phyloP scores from a whole-genome alignment of 2,797 vertebrate genomes.

The Lindbergichthys nudifrons region DNA sequence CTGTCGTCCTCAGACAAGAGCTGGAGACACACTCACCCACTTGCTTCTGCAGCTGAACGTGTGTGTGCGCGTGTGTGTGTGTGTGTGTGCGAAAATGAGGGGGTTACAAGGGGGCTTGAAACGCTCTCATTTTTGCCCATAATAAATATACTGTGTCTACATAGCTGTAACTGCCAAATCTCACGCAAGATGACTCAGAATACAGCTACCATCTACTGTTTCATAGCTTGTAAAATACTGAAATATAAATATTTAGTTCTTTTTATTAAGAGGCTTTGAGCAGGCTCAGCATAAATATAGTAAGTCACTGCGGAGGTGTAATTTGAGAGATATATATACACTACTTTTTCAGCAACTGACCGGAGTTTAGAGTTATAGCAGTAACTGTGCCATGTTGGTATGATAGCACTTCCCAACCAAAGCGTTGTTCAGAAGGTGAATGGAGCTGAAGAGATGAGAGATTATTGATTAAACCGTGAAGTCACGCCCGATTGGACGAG shows the following conservation, averaged over 20 bases:
- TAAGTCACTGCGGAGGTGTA: conserved; percentile 86
- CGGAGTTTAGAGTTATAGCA: conserved; percentile 85
- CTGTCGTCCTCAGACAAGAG: conserved; percentile 72
- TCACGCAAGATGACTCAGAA: conserved; percentile 80
- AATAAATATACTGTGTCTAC: conserved; percentile 85
- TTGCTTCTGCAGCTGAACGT: conserved; percentile 72
- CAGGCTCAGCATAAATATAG: conserved; percentile 95
- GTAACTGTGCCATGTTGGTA: conserved; percentile 94
- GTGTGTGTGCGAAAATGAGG: background rate
- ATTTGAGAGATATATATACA: conserved; percentile 86
- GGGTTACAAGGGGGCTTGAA: conserved; percentile 53
- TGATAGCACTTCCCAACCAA: conserved; percentile 94
- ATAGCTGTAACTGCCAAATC: conserved; percentile 90
- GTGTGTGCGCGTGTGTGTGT: conserved; percentile 20
- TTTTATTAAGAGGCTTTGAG: conserved; percentile 92
- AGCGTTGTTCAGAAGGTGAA: conserved; percentile 89
- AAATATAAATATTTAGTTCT: conserved; percentile 87
- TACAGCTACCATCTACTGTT: conserved; percentile 87
- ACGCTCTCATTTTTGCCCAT: conserved; percentile 69
- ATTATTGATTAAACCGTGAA: conserved; percentile 65
- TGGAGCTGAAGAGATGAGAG: conserved; percentile 88
- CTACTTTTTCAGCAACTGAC: conserved; percentile 87
- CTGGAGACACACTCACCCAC: conserved; percentile 77
- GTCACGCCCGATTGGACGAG: conserved; percentile 85
- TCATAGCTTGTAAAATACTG: conserved; percentile 88